phyloP scores from a whole-genome alignment of 2,888 invertebrate genomes.

The Aspidiotus destructor region DNA sequence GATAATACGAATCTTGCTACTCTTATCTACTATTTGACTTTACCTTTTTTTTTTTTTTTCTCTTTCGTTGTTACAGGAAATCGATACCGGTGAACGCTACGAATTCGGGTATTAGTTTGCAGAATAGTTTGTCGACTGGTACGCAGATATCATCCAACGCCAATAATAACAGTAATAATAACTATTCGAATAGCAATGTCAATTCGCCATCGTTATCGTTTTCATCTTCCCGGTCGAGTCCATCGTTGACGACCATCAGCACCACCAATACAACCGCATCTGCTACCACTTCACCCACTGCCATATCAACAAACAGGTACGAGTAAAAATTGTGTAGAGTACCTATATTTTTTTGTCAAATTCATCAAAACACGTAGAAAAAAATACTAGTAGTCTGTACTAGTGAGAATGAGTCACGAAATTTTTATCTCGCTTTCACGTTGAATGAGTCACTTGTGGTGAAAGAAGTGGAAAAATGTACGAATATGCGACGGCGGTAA shows the following conservation, averaged over 20 bases:
- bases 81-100: slow-evolving; percentile 4
- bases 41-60: no score
- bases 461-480: no score
- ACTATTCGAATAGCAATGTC: slow-evolving; percentile 16
- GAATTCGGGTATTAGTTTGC: neutral
- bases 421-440: no score
- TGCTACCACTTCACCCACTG: slow-evolving; percentile 28
- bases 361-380: no score
- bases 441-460: no score
- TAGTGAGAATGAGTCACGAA: no score
- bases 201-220: slow-evolving; percentile 26
- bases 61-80: slow-evolving; percentile 1
- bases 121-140: neutral
- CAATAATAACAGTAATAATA: neutral
- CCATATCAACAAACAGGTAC: slow-evolving; percentile 24
- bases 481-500: no score
- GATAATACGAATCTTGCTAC: no score
- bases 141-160: neutral
- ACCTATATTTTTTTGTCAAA: no score
- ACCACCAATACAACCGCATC: slow-evolving; percentile 21
- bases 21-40: no score
- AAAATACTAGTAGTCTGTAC: no score
- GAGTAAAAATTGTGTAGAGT: neutral
- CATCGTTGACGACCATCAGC: slow-evolving; percentile 14
- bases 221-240: slow-evolving; percentile 23